phyloP scores from a whole-genome alignment of 1,140 invertebrate species.

The Leucophenga varia region DNA sequence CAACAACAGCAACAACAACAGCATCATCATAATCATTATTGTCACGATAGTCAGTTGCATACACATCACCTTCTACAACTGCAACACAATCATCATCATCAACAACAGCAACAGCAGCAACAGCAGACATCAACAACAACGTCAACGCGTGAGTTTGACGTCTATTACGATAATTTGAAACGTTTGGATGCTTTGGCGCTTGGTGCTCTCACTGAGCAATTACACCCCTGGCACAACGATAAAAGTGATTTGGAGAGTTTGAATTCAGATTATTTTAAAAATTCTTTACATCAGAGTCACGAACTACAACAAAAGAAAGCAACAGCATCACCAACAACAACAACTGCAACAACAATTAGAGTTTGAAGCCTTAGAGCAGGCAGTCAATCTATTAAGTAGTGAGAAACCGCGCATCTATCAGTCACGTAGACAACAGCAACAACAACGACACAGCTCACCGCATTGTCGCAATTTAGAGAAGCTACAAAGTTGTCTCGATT shows the following conservation, averaged over 20 bases:
- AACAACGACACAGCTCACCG: slow-evolving; percentile 10
- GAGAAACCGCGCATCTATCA: slow-evolving; percentile 49
- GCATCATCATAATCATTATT: slow-evolving; percentile 4
- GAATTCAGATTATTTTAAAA: slow-evolving; percentile 67
- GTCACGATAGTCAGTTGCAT: neutral
- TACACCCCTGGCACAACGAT: slow-evolving; percentile 55
- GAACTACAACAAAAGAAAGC: slow-evolving; percentile 30
- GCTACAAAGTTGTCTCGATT: slow-evolving; percentile 25
- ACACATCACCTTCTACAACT: slow-evolving; percentile 9
- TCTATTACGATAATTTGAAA: slow-evolving; percentile 55
- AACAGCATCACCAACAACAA: neutral
- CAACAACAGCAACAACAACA: slow-evolving; percentile 19
- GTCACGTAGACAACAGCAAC: slow-evolving; percentile 35
- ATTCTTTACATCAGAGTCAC: slow-evolving; percentile 50
- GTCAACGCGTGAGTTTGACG: slow-evolving; percentile 43
- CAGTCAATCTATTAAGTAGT: slow-evolving; percentile 26
- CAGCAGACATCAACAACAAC: slow-evolving; percentile 3
- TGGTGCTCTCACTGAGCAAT: slow-evolving; percentile 33
- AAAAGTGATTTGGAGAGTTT: slow-evolving; percentile 65
- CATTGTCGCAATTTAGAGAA: slow-evolving; percentile 21
- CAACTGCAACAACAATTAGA: slow-evolving; percentile 23
- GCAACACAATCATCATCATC: slow-evolving; percentile 10
- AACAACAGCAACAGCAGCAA: neutral
- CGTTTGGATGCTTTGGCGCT: slow-evolving; percentile 48
- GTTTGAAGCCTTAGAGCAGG: slow-evolving; percentile 40